Evolutionary conservation across 2,113 vertebrate species (phyloP).

Genomic region (Sinocyclocheilus grahami): DNA sequence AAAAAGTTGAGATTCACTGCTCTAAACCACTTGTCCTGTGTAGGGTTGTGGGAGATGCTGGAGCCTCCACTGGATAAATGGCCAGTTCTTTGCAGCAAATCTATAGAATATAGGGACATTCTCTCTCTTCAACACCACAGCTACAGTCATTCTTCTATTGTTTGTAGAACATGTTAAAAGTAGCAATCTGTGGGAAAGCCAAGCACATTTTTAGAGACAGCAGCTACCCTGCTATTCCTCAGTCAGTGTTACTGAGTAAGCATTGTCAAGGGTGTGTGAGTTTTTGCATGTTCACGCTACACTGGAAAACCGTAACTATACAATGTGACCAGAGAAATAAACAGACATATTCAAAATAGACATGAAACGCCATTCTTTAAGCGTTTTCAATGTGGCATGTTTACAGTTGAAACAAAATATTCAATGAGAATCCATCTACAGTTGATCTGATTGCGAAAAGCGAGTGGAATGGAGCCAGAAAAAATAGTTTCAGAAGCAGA

Average conservation of each 20-base stretch:
- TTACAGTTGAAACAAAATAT: not conserved
- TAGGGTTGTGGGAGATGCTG: too few species aligned
- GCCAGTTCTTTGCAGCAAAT: too few species aligned
- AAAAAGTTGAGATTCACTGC: too few species aligned
- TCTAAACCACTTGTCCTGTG: too few species aligned
- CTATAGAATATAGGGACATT: not conserved
- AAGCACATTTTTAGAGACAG: conserved; percentile 55
- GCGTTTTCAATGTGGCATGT: not conserved
- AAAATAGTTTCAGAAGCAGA: not conserved
- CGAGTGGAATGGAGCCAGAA: not conserved
- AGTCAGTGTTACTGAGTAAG: conserved; percentile 62
- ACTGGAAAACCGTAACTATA: not conserved
- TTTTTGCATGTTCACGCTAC: not conserved
- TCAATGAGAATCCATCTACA: not conserved
- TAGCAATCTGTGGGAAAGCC: conserved; percentile 25
- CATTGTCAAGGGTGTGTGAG: conserved; percentile 52
- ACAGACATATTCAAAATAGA: not conserved
- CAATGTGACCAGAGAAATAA: conserved; percentile 2
- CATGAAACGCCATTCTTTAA: not conserved
- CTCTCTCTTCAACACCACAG: not conserved
- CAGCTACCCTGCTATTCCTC: conserved; percentile 56
- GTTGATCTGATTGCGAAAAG: not conserved
- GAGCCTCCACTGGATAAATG: too few species aligned
- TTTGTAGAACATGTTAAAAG: not conserved
- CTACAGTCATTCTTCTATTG: not conserved